Evolutionary conservation across 2,888 invertebrate genomes (phyloP), one percentile per base, ranked within the genome.

Genomic region (Drosophila gaucha): DNA sequence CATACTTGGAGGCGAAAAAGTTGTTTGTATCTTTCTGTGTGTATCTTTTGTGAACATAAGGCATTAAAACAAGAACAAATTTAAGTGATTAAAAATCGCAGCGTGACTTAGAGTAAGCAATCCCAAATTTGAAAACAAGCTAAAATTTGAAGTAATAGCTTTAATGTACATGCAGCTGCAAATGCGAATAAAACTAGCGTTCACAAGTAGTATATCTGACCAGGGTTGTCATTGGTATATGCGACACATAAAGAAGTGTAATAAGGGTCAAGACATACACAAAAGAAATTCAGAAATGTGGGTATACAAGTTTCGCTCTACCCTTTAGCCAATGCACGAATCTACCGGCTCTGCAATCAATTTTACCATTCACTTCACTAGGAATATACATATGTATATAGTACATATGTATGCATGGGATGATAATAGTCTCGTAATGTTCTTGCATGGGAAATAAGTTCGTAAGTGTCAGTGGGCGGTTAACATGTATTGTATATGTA

Each of bases 281-380:
- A 64, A 66, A 39, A 55, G 36, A 38, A 58, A 59, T 55, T 26
- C 38, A 28, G 56, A 75, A 64, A 63, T 62, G 52, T 57, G 70
- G 63, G 68, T 71, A 68, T 57, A 22, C 31, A n/a, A 28, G 35
- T 50, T 41, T 24, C 3, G 8, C 14, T 24, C 8, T 24, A 9
- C 14, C 9, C 14, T 41, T 24, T 4, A 14, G 14, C 8, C 67
- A n/a, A n/a, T n/a, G n/a, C n/a, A n/a, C n/a, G n/a, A n/a, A n/a
- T n/a, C n/a, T n/a, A n/a, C n/a, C 80, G 38, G 46, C 36, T 57
- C 16, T 74, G 70, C 69, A 68, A 84, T 85, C 82, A 78, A 82
- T 74, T 78, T 74, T n/a, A 1, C 1, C 14, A 12, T 20, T 16
- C 16, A 9, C 10, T 24, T 6, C 12, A 24, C 24, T 41, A 6